These are phyloP conservation scores for Acropternis orthonyx DNA, from an alignment of 2,797 vertebrate species.

Conservation along the genomic window DNA sequence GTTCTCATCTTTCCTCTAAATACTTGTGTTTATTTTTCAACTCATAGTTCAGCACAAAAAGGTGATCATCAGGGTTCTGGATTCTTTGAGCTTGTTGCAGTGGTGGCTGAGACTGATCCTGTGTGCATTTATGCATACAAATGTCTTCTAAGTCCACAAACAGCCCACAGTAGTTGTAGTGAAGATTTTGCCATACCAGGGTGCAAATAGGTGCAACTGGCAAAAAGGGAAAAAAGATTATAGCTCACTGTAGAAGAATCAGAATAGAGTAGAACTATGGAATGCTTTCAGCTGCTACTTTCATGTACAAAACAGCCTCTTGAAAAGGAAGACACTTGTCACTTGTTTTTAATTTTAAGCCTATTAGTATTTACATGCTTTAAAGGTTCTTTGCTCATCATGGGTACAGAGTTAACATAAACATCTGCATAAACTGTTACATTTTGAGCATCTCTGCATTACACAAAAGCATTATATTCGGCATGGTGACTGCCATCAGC, in stretches of 20 bases:
- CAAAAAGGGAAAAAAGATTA: background rate
- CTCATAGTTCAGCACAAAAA: background rate
- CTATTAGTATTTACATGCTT: background rate
- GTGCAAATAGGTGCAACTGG: background rate
- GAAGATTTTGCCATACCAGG: background rate
- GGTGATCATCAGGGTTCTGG: background rate
- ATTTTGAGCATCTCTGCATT: background rate
- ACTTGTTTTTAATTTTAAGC: background rate
- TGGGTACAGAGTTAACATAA: background rate
- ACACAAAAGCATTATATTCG: background rate
- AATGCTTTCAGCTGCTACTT: background rate
- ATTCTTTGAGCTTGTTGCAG: background rate
- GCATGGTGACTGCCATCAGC: background rate
- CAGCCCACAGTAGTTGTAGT: background rate
- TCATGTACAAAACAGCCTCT: background rate
- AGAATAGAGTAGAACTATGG: background rate
- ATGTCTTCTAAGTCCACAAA: background rate
- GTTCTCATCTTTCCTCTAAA: background rate
- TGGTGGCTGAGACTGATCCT: background rate
- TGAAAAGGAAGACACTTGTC: background rate
- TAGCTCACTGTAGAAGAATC: background rate
- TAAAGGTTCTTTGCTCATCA: background rate
- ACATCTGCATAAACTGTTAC: background rate
- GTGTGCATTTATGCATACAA: background rate
- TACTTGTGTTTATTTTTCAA: background rate